A percentile compares a stretch with the other conserved stretches of the same genome.
Evolutionary conservation across 2,113 vertebrate genomes (phyloP).

Genomic region (Gobiocypris rarus): DNA sequence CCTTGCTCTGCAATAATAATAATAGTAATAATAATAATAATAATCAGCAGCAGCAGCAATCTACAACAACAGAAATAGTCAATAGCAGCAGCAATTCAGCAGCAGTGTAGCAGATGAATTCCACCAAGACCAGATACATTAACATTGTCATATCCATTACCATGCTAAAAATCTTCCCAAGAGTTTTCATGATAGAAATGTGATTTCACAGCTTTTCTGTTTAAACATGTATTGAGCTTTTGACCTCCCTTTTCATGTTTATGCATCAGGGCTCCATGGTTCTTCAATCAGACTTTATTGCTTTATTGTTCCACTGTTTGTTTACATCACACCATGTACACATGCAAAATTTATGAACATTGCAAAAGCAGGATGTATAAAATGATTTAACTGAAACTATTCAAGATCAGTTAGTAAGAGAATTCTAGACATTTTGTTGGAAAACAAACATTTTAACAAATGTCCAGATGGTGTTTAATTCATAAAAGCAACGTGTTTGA

Average conservation of each 20-base stretch:
- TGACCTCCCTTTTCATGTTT: neutral
- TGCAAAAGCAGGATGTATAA: neutral
- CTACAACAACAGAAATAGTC: too few species aligned
- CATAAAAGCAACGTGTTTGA: neutral
- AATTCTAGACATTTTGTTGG: neutral
- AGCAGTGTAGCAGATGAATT: too few species aligned
- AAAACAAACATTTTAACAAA: neutral
- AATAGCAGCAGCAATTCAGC: too few species aligned
- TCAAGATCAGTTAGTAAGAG: neutral
- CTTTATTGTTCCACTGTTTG: neutral
- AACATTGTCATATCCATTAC: too few species aligned
- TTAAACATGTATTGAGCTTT: neutral
- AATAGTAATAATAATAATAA: too few species aligned
- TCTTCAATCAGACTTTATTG: neutral
- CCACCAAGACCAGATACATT: too few species aligned
- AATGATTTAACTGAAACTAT: neutral
- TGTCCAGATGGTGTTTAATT: constrained; percentile 14
- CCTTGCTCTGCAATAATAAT: too few species aligned
- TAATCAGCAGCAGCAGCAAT: too few species aligned
- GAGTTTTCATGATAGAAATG: neutral
- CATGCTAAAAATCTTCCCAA: too few species aligned
- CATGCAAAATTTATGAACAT: neutral
- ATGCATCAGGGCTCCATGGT: neutral
- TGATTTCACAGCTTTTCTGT: neutral
- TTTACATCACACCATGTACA: neutral